Evolutionary conservation across 2,113 vertebrate species (phyloP), one percentile per base, ranked within the genome.

Genomic region (Microtus ochrogaster): DNA sequence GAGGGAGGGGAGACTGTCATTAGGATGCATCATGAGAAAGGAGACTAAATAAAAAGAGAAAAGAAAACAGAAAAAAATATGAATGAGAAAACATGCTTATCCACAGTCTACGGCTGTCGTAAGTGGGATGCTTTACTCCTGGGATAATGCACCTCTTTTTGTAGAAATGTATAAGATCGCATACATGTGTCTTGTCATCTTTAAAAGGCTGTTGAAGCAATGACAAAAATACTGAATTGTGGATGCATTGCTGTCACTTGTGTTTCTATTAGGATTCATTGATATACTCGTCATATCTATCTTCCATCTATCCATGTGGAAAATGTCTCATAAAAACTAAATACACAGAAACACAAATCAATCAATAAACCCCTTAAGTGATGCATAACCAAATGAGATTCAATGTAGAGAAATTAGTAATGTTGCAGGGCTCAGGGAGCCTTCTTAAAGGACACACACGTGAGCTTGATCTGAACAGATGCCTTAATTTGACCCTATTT

Each of bases 121-220:
- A 33, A 78, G 36, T 6, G 84, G 70, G 47, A 88, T 10, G 12
- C 2, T 74, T 96, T 86, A n/a, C 7, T 66, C n/a, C 70, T 61
- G 26, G 14, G 61, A 5, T 39, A 41, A 55, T 3, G 22, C 19
- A 6, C 77, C 70, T 74, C 6, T 30, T 88, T 90, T 39, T 1
- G 22, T 16, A 74, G 68, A 85, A 74, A 61, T 68, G 61, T 74
- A 81, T 39, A 36, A 66, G 92, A 47, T 9, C 9, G 52, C 26
- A 3, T 85, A 22, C 63, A 11, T 39, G n/a, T 30, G 30, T 49
- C n/a, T 88, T 96, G 4, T 24, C 63, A 68, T 96, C 65, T 85
- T 17, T 44, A 92, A 94, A 66, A 44, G 41, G 9, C 81, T 94
- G 93, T 86, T 82, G 74, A 90, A 92, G 11, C 74, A 96, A 70